Base-by-base conservation (phyloP, 2,888 invertebrate genomes). In the Drosophila borborema region DNA sequence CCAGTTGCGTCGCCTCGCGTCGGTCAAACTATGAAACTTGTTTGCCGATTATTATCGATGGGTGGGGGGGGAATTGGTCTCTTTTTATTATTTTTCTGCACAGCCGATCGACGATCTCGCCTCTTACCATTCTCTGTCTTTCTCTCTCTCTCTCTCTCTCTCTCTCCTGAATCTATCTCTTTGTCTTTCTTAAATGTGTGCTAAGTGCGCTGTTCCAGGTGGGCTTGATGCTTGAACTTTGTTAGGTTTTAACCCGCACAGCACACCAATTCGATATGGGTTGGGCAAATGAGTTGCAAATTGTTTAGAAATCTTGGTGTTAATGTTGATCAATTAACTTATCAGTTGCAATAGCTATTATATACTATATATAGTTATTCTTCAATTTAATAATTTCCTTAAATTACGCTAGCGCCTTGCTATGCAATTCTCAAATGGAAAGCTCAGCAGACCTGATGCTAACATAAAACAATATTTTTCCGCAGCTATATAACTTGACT, bases 41-140 rank as follows among this genome's bases (percentile, higher is more conserved):
- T 89, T 87, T 77, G 67, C 65, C 83, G 83, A 83, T 83, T 88
- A 85, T 80, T 73, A 88, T 82, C 83, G 81, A 83, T 83, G 28
- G 28, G 5, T 28, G 28, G 54, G 72, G 65, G 56, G 71, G 73
- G n/a, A n/a, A 63, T 69, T 75, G 80, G 69, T 74, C 80, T 64
- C 53, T 78, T 68, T 74, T 65, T 46, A 18, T 43, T 45, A 18
- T 43, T 45, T 64, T 58, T 55, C 69, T 63, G 49, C 61, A 59
- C 49, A 64, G 61, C 48, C 64, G 66, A 82, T 78, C 58, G 67
- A 59, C 64, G 51, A 78, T 74, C 77, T 65, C 36, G 10, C 40
- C 38, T 28, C 38, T 78, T 65, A 61, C 18, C 77, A 54, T 28
- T 61, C 38, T 48, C n/a, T 41, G 12, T 45, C 71, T 64, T 76